phyloP scores from a whole-genome alignment of 2,888 invertebrate genomes.

The Philaethria dido region DNA sequence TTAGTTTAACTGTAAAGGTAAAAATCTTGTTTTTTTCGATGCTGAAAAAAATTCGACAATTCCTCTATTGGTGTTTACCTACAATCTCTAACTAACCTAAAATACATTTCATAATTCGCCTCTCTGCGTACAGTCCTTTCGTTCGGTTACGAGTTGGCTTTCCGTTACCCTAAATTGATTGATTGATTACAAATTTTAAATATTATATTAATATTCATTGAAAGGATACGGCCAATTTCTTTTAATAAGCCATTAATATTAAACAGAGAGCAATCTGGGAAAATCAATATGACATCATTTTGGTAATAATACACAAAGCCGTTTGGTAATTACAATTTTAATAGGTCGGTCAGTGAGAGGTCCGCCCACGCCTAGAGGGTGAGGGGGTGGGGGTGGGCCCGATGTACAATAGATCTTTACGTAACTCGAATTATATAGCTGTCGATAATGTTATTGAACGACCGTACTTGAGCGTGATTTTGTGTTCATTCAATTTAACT shows the following conservation, averaged over 20 bases:
- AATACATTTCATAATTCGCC: too few relatives aligned
- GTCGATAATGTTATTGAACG: slow-evolving; percentile 63
- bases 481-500: slow-evolving; percentile 22
- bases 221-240: slow-evolving; percentile 27
- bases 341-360: slow-evolving; percentile 71
- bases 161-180: too few relatives aligned
- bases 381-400: slow-evolving; percentile 50
- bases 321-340: slow-evolving; percentile 77
- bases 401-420: slow-evolving; percentile 63
- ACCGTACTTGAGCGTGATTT: slow-evolving; percentile 49
- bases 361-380: slow-evolving; percentile 42
- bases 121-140: too few relatives aligned
- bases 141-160: too few relatives aligned
- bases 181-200: background rate
- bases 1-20: too few relatives aligned
- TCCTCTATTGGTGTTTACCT: too few relatives aligned
- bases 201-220: slow-evolving; percentile 14
- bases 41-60: too few relatives aligned
- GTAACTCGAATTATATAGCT: slow-evolving; percentile 68
- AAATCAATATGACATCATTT: slow-evolving; percentile 70
- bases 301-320: slow-evolving; percentile 71
- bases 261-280: slow-evolving; percentile 39
- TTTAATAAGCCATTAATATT: slow-evolving; percentile 36
- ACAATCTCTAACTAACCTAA: too few relatives aligned
- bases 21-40: too few relatives aligned